Percentiles rank a stretch among this genome's conserved stretches.
Evolutionary conservation across 2,113 vertebrate genomes (phyloP).

Genomic region (Taurulus bubalis): DNA sequence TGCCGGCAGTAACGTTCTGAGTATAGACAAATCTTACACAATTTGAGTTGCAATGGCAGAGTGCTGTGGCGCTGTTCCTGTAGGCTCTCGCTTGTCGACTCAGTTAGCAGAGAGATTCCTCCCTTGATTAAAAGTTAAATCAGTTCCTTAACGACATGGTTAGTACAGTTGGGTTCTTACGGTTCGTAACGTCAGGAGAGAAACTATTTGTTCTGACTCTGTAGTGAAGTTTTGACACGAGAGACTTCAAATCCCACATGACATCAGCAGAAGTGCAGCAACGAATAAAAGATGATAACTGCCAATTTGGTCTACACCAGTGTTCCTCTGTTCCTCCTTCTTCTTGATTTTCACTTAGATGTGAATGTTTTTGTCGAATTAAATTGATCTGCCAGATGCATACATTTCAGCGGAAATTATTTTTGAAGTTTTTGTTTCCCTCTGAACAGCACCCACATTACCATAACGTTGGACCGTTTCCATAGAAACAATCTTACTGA

Average conservation of each 20-base stretch:
- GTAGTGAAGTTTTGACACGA: not conserved
- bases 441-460: conserved; percentile 42
- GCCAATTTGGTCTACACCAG: too few species aligned
- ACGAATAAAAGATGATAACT: conserved; percentile 1
- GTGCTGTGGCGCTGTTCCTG: too few species aligned
- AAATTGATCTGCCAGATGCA: conserved; percentile 38
- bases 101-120: too few species aligned
- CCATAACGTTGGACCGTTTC: conserved; percentile 52
- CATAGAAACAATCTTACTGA: conserved; percentile 53
- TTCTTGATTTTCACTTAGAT: conserved; percentile 37
- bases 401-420: conserved; percentile 32
- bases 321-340: conserved; percentile 8
- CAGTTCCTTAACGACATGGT: not conserved
- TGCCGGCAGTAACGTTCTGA: too few species aligned
- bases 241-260: not conserved
- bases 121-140: too few species aligned
- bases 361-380: conserved; percentile 44
- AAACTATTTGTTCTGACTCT: not conserved
- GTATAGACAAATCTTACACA: too few species aligned
- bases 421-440: conserved; percentile 33
- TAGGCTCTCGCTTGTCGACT: too few species aligned
- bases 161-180: not conserved
- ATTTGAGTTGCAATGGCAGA: too few species aligned
- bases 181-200: not conserved
- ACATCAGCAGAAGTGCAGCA: not conserved